Conservation (phyloP, 2,797 vertebrate species). For the Selene dorsalis region DNA sequence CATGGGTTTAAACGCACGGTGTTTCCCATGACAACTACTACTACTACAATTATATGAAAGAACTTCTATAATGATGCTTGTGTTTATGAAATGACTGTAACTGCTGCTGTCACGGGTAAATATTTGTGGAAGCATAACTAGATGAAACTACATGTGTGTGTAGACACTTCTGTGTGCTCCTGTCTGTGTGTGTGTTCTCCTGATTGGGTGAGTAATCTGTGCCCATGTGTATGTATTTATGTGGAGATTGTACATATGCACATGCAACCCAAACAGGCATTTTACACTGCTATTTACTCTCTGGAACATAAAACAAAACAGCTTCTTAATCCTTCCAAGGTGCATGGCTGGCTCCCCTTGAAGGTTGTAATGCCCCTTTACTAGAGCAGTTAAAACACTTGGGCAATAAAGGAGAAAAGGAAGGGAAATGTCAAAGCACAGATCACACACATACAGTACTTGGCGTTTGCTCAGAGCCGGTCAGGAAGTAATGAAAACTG, state of each 20-base stretch:
- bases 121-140: conserved; percentile 14
- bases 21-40: not conserved
- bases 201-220: conserved; percentile 43
- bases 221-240: conserved; percentile 76
- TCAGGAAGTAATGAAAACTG: conserved; percentile 75
- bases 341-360: conserved; percentile 79
- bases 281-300: conserved; percentile 77
- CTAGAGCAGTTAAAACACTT: conserved; percentile 79
- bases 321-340: conserved; percentile 84
- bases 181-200: conserved; percentile 41
- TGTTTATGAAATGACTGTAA: not conserved
- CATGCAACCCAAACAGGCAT: conserved; percentile 68
- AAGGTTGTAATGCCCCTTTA: conserved; percentile 82
- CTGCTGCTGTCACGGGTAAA: not conserved
- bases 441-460: conserved; percentile 77
- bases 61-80: not conserved
- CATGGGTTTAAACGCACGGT: not conserved
- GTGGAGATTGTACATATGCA: conserved; percentile 67
- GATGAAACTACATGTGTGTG: conserved; percentile 18
- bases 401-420: conserved; percentile 76
- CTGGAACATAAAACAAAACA: conserved; percentile 75
- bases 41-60: not conserved
- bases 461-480: conserved; percentile 67
- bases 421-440: conserved; percentile 77
- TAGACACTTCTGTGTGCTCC: not conserved